Conservation (phyloP, 2,888 invertebrate species). For the Trichacis sp. region DNA sequence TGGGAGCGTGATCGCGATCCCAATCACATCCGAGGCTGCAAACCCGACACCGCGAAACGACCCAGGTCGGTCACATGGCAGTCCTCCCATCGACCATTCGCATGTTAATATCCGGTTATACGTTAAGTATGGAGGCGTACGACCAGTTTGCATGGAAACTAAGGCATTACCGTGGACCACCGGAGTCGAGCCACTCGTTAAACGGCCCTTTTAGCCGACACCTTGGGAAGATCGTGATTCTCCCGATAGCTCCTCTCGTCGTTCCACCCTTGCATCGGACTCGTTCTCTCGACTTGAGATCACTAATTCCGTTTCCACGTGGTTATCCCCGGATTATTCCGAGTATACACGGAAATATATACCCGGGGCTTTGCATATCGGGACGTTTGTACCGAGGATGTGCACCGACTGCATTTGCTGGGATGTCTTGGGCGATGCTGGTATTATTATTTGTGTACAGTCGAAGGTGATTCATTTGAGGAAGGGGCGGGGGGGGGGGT, state of each 20-base stretch:
- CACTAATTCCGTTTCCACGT: constrained; percentile 50
- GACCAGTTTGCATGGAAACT: constrained; percentile 67
- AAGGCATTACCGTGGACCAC: constrained; percentile 66
- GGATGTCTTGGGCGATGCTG: too few relatives aligned
- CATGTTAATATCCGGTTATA: constrained; percentile 67
- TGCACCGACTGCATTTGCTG: too few relatives aligned
- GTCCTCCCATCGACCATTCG: constrained; percentile 60
- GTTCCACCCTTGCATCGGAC: constrained; percentile 34
- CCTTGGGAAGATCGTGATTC: constrained; percentile 51
- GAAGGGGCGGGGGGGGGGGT: too few relatives aligned
- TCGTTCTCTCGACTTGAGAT: constrained; percentile 39
- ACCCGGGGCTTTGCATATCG: neutral
- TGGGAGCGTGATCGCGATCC: constrained; percentile 48
- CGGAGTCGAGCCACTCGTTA: constrained; percentile 65
- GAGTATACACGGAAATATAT: constrained; percentile 30
- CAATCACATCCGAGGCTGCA: constrained; percentile 46
- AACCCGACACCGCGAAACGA: constrained; percentile 30
- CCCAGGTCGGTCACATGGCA: constrained; percentile 43
- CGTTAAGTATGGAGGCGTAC: constrained; percentile 66
- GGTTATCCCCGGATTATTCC: constrained; percentile 45
- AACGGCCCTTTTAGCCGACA: constrained; percentile 62
- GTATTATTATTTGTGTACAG: neutral
- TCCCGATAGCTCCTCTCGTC: constrained; percentile 48
- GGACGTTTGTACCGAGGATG: neutral
- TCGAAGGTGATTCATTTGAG: too few relatives aligned